Conservation (phyloP, 1,140 invertebrate genomes). For the Temnothorax nylanderi region DNA sequence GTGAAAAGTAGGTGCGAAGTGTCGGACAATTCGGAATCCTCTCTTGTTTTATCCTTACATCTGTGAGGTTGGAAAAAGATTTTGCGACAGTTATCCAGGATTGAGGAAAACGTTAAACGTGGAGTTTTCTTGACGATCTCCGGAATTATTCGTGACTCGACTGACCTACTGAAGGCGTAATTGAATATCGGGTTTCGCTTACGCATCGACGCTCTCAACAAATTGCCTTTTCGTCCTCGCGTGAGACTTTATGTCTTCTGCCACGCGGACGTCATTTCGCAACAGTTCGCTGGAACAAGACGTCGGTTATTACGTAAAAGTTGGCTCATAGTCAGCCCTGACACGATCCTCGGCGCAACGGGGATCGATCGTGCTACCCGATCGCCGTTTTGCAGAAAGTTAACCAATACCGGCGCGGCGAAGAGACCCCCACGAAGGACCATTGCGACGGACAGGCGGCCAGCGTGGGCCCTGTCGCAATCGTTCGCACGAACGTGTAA, state of each 20-base stretch:
- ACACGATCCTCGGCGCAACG: slow-evolving; percentile 56
- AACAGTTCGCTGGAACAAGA: slow-evolving; percentile 57
- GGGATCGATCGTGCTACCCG: slow-evolving; percentile 61
- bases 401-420: slow-evolving; percentile 40
- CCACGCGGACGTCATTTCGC: slow-evolving; percentile 55
- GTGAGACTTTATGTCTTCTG: slow-evolving; percentile 58
- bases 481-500: slow-evolving; percentile 29
- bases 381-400: slow-evolving; percentile 52
- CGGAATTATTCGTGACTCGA: slow-evolving; percentile 11
- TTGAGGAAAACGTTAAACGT: not conserved
- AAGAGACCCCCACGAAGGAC: not conserved
- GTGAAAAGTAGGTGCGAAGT: not conserved
- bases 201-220: slow-evolving; percentile 46
- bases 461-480: slow-evolving; percentile 12
- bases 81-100: not conserved
- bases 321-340: slow-evolving; percentile 53
- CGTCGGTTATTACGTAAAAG: slow-evolving; percentile 69
- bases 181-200: slow-evolving; percentile 60
- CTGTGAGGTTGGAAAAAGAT: too few species aligned
- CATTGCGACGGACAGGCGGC: not conserved
- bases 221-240: slow-evolving; percentile 61
- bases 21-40: not conserved
- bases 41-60: not conserved
- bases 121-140: not conserved
- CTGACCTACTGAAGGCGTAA: slow-evolving; percentile 48